Base-by-base conservation (phyloP, 2,113 vertebrate genomes). In the Neoarius graeffei region DNA sequence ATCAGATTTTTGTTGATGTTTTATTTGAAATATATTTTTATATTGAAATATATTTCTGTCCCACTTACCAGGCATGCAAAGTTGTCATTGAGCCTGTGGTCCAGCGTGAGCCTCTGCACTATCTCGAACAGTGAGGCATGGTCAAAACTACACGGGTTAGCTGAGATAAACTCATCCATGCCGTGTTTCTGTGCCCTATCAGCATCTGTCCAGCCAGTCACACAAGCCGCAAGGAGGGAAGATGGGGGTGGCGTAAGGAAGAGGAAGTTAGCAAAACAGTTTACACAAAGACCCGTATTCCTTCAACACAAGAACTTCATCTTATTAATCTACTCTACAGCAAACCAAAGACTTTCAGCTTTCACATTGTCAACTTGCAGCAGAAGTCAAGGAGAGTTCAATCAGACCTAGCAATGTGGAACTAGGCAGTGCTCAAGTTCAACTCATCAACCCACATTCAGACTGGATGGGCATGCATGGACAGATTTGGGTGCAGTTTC, bases 111-210 rank as follows among this genome's bases (percentile, higher is more conserved):
- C 88, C 97, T 96, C 95, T 99, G 98, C 94, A 99, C 96, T 97
- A 97, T 98, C 97, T 99, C 97, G 96, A 99, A 99, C 95, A 99
- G 98, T 93, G 97, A 97, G 95, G 98, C 97, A 97, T 99, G 98
- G 97, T 99, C 98, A 98, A 99, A 99, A 97, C 97, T 99, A 98
- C 98, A 99, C 95, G 98, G 98, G 95, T 99, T 99, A 96, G 98
- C 99, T 94, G 98, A 99, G 97, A 99, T 99, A 97, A 99, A 99
- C 96, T 99, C 98, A 97, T 99, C 98, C 98, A 99, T 99, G 96
- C 98, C 98, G 94, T 99, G 98, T 95, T 99, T 99, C 97, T 99
- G 98, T 96, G 98, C 98, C 97, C 98, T 98, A 97, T 99, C 98
- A 96, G 98, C 98, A 93, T 99, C 98, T 99, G 97, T 97, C 83